Conservation (phyloP, 2,888 invertebrate genomes). For the Leptopilina drosophilae region DNA sequence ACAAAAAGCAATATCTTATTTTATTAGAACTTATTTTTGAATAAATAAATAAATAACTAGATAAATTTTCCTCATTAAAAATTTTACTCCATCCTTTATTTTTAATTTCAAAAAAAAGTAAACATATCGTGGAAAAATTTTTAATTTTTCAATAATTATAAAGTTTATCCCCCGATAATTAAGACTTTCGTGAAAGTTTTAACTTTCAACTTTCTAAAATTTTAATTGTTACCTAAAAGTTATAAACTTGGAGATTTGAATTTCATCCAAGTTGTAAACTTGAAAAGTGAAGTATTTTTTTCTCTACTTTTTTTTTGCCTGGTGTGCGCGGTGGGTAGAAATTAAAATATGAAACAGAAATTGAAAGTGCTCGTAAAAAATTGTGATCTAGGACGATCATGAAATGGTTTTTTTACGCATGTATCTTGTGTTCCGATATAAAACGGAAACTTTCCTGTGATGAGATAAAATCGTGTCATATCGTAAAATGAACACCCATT, state of each 20-base stretch:
- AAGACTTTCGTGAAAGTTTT: neutral
- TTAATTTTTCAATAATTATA: no score
- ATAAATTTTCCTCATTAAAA: no score
- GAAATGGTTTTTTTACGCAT: neutral
- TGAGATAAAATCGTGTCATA: constrained; percentile 8
- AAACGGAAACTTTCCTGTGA: neutral
- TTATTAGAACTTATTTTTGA: no score
- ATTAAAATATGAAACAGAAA: neutral
- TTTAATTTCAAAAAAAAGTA: no score
- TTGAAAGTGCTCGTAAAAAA: neutral
- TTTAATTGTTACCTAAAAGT: neutral
- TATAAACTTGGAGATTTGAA: constrained; percentile 8
- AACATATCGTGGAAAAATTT: no score
- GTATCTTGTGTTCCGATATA: no score
- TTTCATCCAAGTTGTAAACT: neutral
- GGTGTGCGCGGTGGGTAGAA: neutral
- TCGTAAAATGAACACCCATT: neutral
- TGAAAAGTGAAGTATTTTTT: no score
- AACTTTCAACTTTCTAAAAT: neutral
- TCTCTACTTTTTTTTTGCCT: no score
- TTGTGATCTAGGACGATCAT: neutral
- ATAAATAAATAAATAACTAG: no score
- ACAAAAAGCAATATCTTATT: no score
- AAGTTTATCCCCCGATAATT: no score
- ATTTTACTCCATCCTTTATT: no score